phyloP scores from a whole-genome alignment of 2,797 vertebrate species.

The Argya squamiceps region DNA sequence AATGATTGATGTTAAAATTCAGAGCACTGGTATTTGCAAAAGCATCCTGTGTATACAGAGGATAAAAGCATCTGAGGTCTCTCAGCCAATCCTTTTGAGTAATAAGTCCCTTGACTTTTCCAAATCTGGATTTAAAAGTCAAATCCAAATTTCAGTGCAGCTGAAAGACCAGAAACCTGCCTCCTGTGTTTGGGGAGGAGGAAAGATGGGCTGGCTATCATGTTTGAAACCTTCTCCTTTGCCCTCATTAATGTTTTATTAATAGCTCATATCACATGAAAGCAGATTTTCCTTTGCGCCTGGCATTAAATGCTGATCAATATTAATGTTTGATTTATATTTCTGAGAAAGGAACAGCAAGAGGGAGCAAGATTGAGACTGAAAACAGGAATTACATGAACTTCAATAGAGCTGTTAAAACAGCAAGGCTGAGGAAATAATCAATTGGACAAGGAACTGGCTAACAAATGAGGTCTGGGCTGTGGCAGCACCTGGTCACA shows the following conservation, averaged over 20 bases:
- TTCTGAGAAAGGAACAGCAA: not conserved
- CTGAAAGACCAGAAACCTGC: not conserved
- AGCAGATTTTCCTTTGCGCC: conserved; percentile 18
- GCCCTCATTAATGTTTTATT: conserved; percentile 32
- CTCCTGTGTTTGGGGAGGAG: not conserved
- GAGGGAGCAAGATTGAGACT: not conserved
- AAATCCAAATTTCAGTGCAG: not conserved
- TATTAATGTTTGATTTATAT: conserved; percentile 42
- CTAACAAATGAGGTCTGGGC: not conserved
- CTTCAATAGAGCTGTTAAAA: not conserved
- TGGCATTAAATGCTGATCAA: conserved; percentile 30
- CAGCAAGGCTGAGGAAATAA: not conserved
- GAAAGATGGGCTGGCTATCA: not conserved
- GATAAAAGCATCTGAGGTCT: not conserved
- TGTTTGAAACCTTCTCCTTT: not conserved
- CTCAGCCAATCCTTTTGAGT: not conserved
- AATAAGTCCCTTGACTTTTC: not conserved
- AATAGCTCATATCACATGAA: not conserved
- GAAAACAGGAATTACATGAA: conserved; percentile 1
- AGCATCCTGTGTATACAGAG: not conserved
- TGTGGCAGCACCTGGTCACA: not conserved
- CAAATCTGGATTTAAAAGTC: not conserved
- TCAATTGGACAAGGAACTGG: not conserved
- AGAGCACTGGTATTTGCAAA: not conserved
- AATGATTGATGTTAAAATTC: not conserved